Evolutionary conservation across 2,113 vertebrate species (phyloP).

Genomic region (Podiceps cristatus): DNA sequence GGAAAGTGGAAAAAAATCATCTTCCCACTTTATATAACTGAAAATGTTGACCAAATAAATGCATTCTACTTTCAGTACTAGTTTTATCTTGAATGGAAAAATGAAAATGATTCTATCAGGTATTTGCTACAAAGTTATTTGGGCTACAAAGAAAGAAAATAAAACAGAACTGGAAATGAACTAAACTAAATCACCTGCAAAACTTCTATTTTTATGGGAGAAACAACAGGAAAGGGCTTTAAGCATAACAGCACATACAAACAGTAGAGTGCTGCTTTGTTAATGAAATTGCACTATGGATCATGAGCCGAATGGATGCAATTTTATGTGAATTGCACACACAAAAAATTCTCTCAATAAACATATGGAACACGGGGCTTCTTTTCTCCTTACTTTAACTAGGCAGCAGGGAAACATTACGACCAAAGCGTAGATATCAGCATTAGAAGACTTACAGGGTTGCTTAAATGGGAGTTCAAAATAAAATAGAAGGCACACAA

Average conservation of each 20-base stretch:
- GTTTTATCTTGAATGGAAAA: constrained; percentile 34
- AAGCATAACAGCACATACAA: constrained; percentile 24
- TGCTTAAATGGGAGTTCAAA: constrained; percentile 29
- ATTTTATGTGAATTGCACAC: constrained; percentile 45
- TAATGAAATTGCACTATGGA: constrained; percentile 35
- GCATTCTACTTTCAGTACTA: neutral
- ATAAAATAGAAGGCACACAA: constrained; percentile 41
- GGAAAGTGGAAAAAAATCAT: neutral
- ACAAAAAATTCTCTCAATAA: constrained; percentile 60
- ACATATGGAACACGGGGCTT: constrained; percentile 1
- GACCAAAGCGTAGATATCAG: neutral
- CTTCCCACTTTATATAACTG: neutral
- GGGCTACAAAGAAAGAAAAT: constrained; percentile 20
- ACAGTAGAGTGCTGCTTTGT: constrained; percentile 21
- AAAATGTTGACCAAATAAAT: neutral
- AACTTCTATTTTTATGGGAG: constrained; percentile 16
- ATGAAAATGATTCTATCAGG: constrained; percentile 40
- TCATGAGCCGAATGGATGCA: constrained; percentile 21
- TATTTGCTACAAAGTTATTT: constrained; percentile 25
- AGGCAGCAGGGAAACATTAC: constrained; percentile 52
- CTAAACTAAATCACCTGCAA: constrained; percentile 20
- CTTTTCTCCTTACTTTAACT: constrained; percentile 55
- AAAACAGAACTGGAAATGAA: constrained; percentile 13
- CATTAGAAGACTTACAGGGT: neutral
- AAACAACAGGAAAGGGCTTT: neutral